Conservation (phyloP, 1,140 invertebrate species). For the Habropoda laboriosa region DNA sequence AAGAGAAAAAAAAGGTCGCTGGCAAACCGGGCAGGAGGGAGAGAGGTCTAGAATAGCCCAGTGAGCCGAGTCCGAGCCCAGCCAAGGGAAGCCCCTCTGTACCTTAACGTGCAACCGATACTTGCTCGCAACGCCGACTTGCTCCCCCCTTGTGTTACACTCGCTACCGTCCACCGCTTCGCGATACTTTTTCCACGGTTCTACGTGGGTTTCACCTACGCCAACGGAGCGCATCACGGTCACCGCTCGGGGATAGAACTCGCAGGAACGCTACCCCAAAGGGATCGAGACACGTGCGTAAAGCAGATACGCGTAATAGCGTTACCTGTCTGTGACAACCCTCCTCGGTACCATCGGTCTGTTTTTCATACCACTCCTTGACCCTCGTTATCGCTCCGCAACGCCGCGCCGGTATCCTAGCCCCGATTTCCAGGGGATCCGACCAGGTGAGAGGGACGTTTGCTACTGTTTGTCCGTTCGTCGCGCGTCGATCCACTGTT, state of each 20-base stretch:
- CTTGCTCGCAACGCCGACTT: slow-evolving; percentile 47
- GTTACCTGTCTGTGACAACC: slow-evolving; percentile 52
- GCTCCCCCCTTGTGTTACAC: slow-evolving; percentile 35
- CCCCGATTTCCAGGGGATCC: neutral
- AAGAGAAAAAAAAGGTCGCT: slow-evolving; percentile 9
- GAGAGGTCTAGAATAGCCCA: slow-evolving; percentile 53
- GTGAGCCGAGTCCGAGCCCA: slow-evolving; percentile 38
- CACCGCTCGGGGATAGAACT: slow-evolving; percentile 34
- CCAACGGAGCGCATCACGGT: slow-evolving; percentile 28
- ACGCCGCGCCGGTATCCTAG: neutral
- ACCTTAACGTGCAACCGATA: slow-evolving; percentile 65
- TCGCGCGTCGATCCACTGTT: neutral
- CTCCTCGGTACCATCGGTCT: slow-evolving; percentile 34
- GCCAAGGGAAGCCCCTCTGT: slow-evolving; percentile 60
- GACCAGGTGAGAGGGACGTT: neutral
- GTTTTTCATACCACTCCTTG: slow-evolving; percentile 38
- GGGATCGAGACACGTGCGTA: slow-evolving; percentile 38
- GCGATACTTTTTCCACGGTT: slow-evolving; percentile 59
- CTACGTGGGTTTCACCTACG: slow-evolving; percentile 59
- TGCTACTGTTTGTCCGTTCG: neutral
- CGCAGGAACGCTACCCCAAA: slow-evolving; percentile 29
- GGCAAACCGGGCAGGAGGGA: neutral
- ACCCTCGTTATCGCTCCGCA: slow-evolving; percentile 35
- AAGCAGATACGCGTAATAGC: slow-evolving; percentile 59
- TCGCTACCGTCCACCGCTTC: slow-evolving; percentile 6